phyloP scores from a whole-genome alignment of 2,888 invertebrate genomes.

The Amphimallon solstitiale region DNA sequence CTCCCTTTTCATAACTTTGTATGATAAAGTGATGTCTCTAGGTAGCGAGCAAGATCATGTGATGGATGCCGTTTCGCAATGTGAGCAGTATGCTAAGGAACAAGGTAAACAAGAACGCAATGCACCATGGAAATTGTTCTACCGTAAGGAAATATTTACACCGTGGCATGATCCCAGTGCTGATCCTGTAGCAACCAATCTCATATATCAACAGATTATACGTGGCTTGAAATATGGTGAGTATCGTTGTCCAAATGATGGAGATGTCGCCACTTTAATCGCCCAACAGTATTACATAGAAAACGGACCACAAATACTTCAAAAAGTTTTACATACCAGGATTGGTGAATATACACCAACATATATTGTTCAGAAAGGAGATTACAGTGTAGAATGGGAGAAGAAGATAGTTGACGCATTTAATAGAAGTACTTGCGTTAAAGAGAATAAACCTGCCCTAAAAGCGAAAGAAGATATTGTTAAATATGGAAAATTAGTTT shows the following conservation, averaged over 20 bases:
- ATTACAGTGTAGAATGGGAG: constrained; percentile 72
- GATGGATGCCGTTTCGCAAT: constrained; percentile 95
- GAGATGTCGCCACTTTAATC: constrained; percentile 87
- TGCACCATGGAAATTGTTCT: constrained; percentile 89
- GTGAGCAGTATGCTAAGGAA: constrained; percentile 94
- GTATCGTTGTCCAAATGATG: constrained; percentile 85
- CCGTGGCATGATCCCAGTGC: constrained; percentile 91
- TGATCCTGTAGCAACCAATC: constrained; percentile 84
- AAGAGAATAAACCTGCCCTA: constrained; percentile 71
- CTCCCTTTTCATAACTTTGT: constrained; percentile 89
- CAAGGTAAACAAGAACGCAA: constrained; percentile 85
- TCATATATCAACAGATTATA: constrained; percentile 90
- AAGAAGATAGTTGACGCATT: constrained; percentile 78
- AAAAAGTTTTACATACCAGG: constrained; percentile 74
- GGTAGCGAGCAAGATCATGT: constrained; percentile 92
- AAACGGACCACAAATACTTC: constrained; percentile 73
- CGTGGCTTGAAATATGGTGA: constrained; percentile 92
- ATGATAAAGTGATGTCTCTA: constrained; percentile 84
- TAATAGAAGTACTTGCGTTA: constrained; percentile 76
- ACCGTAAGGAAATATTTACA: constrained; percentile 89
- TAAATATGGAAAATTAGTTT: constrained; percentile 88
- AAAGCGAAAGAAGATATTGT: constrained; percentile 91
- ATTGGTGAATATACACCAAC: constrained; percentile 86
- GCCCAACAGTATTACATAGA: constrained; percentile 93
- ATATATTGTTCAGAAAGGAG: constrained; percentile 67